These are phyloP conservation scores for Lateolabrax maculatus DNA, from an alignment of 2,797 vertebrate species.

Conservation along the genomic window DNA sequence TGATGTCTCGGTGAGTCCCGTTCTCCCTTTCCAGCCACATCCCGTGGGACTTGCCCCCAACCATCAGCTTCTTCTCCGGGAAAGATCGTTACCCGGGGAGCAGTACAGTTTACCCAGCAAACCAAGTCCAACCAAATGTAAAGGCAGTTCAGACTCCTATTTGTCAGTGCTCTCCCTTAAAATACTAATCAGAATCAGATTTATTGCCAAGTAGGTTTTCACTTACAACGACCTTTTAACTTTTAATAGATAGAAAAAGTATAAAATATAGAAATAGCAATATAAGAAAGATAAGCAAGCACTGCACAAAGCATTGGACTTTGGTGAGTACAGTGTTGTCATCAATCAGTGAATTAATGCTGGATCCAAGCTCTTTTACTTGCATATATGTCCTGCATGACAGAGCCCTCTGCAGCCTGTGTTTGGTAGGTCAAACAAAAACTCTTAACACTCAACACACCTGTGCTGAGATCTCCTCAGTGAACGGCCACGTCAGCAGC, in stretches of 20 bases:
- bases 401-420: neutral
- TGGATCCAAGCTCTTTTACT: neutral
- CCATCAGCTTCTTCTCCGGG: neutral
- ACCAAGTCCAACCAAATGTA: too few species aligned
- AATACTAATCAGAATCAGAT: too few species aligned
- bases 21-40: neutral
- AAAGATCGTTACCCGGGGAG: neutral
- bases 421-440: neutral
- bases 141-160: neutral
- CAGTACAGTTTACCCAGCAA: neutral
- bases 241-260: too few species aligned
- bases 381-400: neutral
- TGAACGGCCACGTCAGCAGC: slow-evolving; percentile 17
- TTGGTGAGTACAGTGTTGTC: too few species aligned
- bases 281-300: too few species aligned
- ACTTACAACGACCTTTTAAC: too few species aligned
- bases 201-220: too few species aligned
- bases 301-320: too few species aligned
- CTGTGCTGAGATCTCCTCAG: neutral
- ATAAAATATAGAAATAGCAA: too few species aligned
- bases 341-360: neutral
- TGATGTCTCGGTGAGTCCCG: slow-evolving; percentile 92
- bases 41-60: neutral
- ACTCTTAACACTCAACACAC: neutral
- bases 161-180: too few species aligned